These are phyloP conservation scores for Eulemur rufifrons DNA, from an alignment of 2,113 vertebrate species.

Conservation along the genomic window DNA sequence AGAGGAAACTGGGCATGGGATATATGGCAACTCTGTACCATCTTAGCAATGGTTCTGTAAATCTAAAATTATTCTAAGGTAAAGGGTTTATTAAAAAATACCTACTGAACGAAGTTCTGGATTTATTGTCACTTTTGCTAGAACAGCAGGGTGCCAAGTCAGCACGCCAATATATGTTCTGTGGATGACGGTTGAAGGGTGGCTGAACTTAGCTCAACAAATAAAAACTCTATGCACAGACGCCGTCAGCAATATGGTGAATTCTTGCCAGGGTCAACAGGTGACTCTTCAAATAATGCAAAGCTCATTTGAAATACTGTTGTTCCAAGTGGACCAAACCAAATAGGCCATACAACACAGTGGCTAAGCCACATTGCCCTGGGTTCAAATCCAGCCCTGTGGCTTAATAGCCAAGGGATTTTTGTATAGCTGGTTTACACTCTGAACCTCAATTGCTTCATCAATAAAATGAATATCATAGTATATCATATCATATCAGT, in stretches of 20 bases:
- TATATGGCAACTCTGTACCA: background rate
- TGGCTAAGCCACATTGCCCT: background rate
- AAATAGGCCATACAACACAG: background rate
- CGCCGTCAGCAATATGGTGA: background rate
- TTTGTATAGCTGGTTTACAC: background rate
- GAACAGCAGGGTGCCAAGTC: background rate
- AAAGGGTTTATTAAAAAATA: background rate
- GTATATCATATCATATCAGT: background rate
- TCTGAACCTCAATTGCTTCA: background rate
- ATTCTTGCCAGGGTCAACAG: background rate
- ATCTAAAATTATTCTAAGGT: background rate
- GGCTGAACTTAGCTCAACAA: background rate
- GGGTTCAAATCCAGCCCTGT: background rate
- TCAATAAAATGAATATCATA: background rate
- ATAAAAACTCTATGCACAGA: background rate
- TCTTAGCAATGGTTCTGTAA: background rate
- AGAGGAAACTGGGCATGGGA: background rate
- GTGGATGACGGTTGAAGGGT: background rate
- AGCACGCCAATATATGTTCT: background rate
- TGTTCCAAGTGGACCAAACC: background rate
- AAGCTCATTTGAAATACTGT: background rate
- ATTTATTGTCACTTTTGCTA: background rate
- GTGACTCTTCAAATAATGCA: background rate
- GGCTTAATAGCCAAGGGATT: background rate
- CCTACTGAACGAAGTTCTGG: background rate